Base-by-base conservation (phyloP, 2,797 vertebrate genomes). In the Fundulus diaphanus region DNA sequence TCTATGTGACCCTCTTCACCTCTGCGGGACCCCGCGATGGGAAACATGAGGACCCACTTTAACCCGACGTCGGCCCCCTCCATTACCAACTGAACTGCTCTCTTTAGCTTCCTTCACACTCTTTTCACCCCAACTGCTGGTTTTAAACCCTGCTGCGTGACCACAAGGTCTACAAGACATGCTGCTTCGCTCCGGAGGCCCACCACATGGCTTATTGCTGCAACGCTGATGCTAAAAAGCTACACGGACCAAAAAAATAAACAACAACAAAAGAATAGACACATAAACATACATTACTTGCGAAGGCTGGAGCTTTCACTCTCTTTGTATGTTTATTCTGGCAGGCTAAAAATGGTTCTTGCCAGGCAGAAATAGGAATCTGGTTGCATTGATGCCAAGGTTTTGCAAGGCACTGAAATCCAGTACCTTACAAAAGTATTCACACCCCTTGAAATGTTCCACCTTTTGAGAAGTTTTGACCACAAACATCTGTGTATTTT, bases 1-100 rank as follows among this genome's bases (percentile, higher is more conserved):
- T 90, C 90, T 93, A 86, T 8, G 82, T 94, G 91, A 94, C 94
- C 94, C 93, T 82, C 82, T 85, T 94, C 85, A 94, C 93, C 94
- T 92, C 82, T 77, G 78, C 27, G 88, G 91, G 92, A 94, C 93
- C 93, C 86, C 72, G 27, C 80, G 40, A 86, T 89, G 86, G 86
- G 92, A 94, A 92, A 90, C 82, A 84, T 79, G 87, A 91, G 89
- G 89, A 92, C 92, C 82, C 84, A 76, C 88, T 82, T 86, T 80
- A 89, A 92, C 87, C 85, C 78, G 52, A 52, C 54, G 13, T 72
- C 79, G 77, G 77, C 79, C 85, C 79, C 74, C 85, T 82, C 57
- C 42, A 15, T 63, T 42, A 69, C 73, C 68, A 42, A n/a, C 56
- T 31, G 69, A 63, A 72, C 40, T 29, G 33, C 73, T 77, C 74